These are phyloP conservation scores for Mythimna pallens DNA, from an alignment of 2,888 invertebrate species.

Conservation along the genomic window DNA sequence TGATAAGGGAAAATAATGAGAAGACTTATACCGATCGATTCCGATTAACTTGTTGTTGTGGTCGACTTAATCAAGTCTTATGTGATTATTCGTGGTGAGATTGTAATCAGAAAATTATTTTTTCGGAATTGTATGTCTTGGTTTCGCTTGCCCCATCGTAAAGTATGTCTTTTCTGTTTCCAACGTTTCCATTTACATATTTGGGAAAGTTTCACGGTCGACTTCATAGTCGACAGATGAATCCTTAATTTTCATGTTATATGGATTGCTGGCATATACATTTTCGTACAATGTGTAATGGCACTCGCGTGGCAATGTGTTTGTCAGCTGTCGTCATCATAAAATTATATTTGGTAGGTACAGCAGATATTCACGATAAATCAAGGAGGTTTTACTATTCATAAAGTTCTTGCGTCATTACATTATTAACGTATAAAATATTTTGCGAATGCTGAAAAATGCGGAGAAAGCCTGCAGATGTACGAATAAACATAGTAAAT, in stretches of 20 bases:
- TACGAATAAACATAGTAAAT: slow-evolving; percentile 27
- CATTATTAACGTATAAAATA: slow-evolving; percentile 45
- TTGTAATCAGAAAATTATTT: slow-evolving; percentile 59
- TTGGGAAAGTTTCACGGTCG: slow-evolving; percentile 70
- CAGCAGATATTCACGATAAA: slow-evolving; percentile 42
- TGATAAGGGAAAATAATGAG: slow-evolving; percentile 89
- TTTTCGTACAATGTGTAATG: slow-evolving; percentile 27
- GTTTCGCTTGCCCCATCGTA: slow-evolving; percentile 63
- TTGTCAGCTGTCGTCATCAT: slow-evolving; percentile 45
- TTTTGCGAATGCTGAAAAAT: slow-evolving; percentile 40
- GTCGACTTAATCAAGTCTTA: slow-evolving; percentile 76
- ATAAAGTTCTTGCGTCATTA: slow-evolving; percentile 53
- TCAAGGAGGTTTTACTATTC: slow-evolving; percentile 48
- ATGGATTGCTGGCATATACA: slow-evolving; percentile 62
- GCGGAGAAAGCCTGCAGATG: slow-evolving; percentile 12
- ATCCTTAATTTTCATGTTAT: slow-evolving; percentile 71
- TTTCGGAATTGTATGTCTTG: slow-evolving; percentile 55
- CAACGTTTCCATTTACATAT: slow-evolving; percentile 76
- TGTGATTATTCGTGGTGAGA: slow-evolving; percentile 64
- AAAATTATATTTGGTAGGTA: slow-evolving; percentile 51
- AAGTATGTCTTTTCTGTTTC: slow-evolving; percentile 71
- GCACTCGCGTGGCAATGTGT: too few relatives aligned
- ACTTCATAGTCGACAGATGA: slow-evolving; percentile 74
- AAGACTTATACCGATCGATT: slow-evolving; percentile 82
- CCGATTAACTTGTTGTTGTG: slow-evolving; percentile 85